phyloP scores from a whole-genome alignment of 2,888 invertebrate species.

The Tenodera sinensis region DNA sequence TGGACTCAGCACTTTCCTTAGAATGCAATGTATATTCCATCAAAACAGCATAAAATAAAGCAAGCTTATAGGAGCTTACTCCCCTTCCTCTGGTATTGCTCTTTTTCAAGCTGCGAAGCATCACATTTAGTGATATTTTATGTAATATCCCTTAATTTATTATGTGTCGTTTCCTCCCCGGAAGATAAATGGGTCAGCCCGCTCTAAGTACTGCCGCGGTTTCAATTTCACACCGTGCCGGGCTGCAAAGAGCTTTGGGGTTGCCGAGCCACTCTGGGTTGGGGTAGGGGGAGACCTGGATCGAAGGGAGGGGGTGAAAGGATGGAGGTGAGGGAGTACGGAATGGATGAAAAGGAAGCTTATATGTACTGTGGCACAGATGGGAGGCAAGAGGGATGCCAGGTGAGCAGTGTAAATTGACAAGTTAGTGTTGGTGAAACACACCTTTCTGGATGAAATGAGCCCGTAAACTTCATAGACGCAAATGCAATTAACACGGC shows the following conservation, averaged over 20 bases:
- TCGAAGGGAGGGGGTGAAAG: neutral
- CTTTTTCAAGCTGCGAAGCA: slow-evolving; percentile 16
- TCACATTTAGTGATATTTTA: slow-evolving; percentile 30
- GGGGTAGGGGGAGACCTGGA: neutral
- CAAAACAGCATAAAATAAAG: slow-evolving; percentile 17
- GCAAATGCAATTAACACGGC: neutral
- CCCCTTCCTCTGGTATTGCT: slow-evolving; percentile 1
- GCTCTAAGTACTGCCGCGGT: slow-evolving; percentile 8
- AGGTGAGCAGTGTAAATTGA: slow-evolving; percentile 2
- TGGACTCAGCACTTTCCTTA: neutral
- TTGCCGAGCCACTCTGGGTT: neutral
- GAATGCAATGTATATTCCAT: slow-evolving; percentile 10
- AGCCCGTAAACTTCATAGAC: neutral
- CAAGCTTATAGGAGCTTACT: slow-evolving; percentile 15
- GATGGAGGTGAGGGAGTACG: neutral
- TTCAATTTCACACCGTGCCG: slow-evolving; percentile 14
- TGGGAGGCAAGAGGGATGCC: neutral
- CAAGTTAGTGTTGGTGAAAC: neutral
- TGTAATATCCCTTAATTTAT: slow-evolving; percentile 31
- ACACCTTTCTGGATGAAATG: neutral
- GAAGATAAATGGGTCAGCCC: slow-evolving; percentile 27
- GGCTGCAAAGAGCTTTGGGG: neutral
- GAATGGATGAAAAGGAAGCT: neutral
- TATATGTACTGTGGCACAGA: neutral
- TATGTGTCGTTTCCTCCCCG: slow-evolving; percentile 28